A percentile compares a stretch with the other conserved stretches of the same genome.
Evolutionary conservation across 2,113 vertebrate genomes (phyloP).

Genomic region (Saccopteryx bilineata): DNA sequence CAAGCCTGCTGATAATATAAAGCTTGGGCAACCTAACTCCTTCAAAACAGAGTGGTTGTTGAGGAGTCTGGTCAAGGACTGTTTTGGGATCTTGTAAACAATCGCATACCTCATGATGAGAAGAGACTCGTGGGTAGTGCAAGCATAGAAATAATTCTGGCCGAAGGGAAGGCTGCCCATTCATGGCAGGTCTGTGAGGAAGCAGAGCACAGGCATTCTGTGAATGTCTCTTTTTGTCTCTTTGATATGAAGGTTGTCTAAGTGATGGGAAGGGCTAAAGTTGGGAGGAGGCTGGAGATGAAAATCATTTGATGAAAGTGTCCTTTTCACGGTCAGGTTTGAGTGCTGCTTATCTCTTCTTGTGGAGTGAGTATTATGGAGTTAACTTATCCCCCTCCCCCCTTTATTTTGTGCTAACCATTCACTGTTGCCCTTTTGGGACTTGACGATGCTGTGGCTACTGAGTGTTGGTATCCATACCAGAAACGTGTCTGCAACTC

Average conservation of each 20-base stretch:
- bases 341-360: background rate
- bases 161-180: background rate
- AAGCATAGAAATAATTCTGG: background rate
- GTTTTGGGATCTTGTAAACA: background rate
- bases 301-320: background rate
- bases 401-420: background rate
- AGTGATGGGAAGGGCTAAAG: background rate
- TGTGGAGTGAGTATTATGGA: background rate
- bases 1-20: background rate
- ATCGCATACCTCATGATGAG: background rate
- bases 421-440: background rate
- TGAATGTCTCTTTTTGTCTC: background rate
- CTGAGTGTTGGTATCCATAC: background rate
- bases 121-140: background rate
- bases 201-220: slow-evolving; percentile 4
- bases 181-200: slow-evolving; percentile 55
- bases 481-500: background rate
- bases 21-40: background rate
- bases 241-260: background rate
- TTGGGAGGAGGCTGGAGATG: background rate
- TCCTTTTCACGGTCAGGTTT: background rate
- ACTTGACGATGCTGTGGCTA: background rate
- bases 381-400: background rate
- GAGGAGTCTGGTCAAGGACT: background rate
- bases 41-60: slow-evolving; percentile 25